Percentiles rank a stretch among this genome's conserved stretches.
These are phyloP conservation scores for Chelmon rostratus DNA, from an alignment of 2,797 vertebrate genomes.

Conservation along the genomic window DNA sequence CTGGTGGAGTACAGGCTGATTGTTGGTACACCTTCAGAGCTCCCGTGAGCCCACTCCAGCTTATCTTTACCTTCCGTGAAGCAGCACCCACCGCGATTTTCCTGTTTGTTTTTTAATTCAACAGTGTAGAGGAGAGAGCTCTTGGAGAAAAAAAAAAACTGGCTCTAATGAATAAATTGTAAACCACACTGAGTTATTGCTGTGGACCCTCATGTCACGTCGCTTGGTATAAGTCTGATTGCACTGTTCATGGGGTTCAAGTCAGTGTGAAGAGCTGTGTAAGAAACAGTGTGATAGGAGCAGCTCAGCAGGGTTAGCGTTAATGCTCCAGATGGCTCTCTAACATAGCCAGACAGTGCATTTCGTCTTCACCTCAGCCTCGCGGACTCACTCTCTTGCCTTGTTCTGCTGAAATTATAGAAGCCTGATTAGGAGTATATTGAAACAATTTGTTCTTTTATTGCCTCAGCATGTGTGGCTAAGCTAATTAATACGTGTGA, in stretches of 20 bases:
- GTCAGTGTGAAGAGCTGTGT: constrained; percentile 66
- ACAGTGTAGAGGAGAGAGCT: constrained; percentile 3
- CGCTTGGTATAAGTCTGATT: constrained; percentile 58
- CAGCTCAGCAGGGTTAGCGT: constrained; percentile 73
- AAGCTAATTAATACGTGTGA: constrained; percentile 46
- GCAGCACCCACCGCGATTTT: constrained; percentile 11
- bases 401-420: constrained; percentile 18
- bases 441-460: constrained; percentile 3
- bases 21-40: constrained; percentile 27
- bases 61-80: constrained; percentile 42
- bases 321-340: constrained; percentile 84
- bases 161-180: constrained; percentile 48
- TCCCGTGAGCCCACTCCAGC: constrained; percentile 5
- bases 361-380: constrained; percentile 49
- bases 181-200: constrained; percentile 39
- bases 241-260: constrained; percentile 58
- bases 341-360: constrained; percentile 72
- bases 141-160: constrained; percentile 37
- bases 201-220: constrained; percentile 47
- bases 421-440: constrained; percentile 20
- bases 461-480: constrained; percentile 20
- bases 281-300: constrained; percentile 75
- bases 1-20: constrained; percentile 45
- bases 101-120: constrained; percentile 7
- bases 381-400: constrained; percentile 32